Evolutionary conservation across 2,113 vertebrate species (phyloP).

Genomic region (Xiphophorus hellerii): DNA sequence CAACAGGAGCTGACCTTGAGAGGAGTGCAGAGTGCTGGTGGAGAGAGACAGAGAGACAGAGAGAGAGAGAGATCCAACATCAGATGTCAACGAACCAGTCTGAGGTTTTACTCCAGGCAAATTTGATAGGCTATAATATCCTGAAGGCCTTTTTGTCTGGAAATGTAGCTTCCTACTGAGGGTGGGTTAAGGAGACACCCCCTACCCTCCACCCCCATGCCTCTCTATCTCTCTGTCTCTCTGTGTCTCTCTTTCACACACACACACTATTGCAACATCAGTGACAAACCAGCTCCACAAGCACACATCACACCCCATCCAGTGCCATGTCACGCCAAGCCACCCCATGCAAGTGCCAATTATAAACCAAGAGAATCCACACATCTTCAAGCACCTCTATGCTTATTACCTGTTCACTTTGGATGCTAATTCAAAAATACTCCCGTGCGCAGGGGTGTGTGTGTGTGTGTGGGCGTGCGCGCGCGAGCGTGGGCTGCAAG

Average conservation of each 20-base stretch:
- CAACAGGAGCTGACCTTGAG: conserved; percentile 79
- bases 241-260: background rate
- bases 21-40: conserved; percentile 44
- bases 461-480: background rate
- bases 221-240: background rate
- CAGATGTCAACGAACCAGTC: background rate
- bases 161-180: conserved; percentile 28
- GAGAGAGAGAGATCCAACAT: background rate
- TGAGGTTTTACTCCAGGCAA: conserved; percentile 3
- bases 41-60: background rate
- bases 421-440: conserved; percentile 12
- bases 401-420: conserved; percentile 32
- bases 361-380: conserved; percentile 6
- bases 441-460: background rate
- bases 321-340: conserved; percentile 24
- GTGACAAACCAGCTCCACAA: conserved; percentile 19
- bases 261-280: conserved; percentile 54
- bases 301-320: conserved; percentile 13
- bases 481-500: conserved; percentile 9
- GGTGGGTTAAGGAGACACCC: conserved; percentile 28
- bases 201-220: conserved; percentile 10
- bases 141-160: background rate
- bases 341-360: conserved; percentile 26
- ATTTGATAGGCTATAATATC: conserved; percentile 3
- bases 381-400: background rate